Evolutionary conservation across 1,140 invertebrate genomes (phyloP), one percentile per base, ranked within the genome.

Genomic region (Helicorthomorpha holstii): DNA sequence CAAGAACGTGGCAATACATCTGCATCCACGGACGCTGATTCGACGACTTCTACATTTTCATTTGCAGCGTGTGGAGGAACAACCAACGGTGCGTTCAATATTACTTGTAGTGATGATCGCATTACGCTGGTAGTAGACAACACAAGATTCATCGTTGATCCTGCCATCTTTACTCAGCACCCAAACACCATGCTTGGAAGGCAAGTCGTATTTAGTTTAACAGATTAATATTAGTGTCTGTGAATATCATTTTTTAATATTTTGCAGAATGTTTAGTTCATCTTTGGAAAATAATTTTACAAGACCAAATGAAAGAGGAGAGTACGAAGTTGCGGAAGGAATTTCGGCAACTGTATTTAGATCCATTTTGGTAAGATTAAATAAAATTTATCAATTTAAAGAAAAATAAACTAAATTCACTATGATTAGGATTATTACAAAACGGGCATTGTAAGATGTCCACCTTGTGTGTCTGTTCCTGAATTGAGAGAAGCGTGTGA

Each of bases 401-500:
- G 1, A 14, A 16, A 3, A 48, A 27, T 4, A 16, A 43, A 22
- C 43, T 54, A 7, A 53, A 24, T 49, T 19, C n/a, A n/a, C 23
- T 51, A 16, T 56, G 61, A 57, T 47, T 54, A 75, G 74, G 95
- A 98, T 56, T 98, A 85, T 69, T 99, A 98, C 67, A 84, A 89
- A 56, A 80, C 80, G 44, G 91, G 89, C 14, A 69, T 82, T 1
- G 89, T 97, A 57, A 75, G 85, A 26, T 92, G 90, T 64, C 90
- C 90, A 1, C 76, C 77, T 14, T 79, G 78, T 45, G 83, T 93
- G 2, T 80, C 83, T 2, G 85, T 95, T 14, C 86, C 92, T 63
- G 95, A 98, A 69, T 68, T 99, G 34, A 72, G 93, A 48, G 96
- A 99, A 69, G 95, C 95, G 23, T 99, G 95, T 65, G 96, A 99